phyloP scores from a whole-genome alignment of 2,888 invertebrate species.

The Dynastes tityus region DNA sequence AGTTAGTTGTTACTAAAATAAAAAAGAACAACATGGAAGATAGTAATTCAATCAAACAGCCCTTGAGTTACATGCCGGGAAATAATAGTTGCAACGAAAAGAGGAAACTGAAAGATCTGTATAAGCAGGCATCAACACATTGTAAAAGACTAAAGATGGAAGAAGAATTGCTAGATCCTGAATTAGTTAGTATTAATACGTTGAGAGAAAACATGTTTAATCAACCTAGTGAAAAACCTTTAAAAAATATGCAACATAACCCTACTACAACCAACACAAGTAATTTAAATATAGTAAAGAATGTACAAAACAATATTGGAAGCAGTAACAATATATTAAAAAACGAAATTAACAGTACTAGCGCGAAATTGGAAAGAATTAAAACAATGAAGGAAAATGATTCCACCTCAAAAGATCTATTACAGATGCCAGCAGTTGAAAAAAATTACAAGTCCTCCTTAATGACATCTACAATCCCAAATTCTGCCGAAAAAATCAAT shows the following conservation, averaged over 20 bases:
- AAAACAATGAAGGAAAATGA: background rate
- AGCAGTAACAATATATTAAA: background rate
- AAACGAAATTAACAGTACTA: background rate
- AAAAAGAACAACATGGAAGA: background rate
- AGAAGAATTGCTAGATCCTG: background rate
- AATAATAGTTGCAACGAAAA: background rate
- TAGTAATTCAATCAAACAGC: background rate
- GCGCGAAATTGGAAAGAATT: background rate
- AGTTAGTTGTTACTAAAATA: background rate
- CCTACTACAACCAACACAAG: background rate
- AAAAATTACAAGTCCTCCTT: background rate
- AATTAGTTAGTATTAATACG: background rate
- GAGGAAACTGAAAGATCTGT: background rate
- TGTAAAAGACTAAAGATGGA: background rate
- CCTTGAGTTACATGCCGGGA: background rate
- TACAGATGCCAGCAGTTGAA: background rate
- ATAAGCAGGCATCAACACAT: background rate
- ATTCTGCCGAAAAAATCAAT: background rate
- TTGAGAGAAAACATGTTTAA: background rate
- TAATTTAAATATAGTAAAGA: background rate
- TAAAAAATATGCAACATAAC: background rate
- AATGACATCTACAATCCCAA: background rate
- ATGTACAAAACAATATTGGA: background rate
- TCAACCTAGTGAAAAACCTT: background rate
- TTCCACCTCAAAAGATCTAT: background rate